These are phyloP conservation scores for Hippopotamyrus pictus DNA, from an alignment of 2,797 vertebrate species.

Conservation along the genomic window DNA sequence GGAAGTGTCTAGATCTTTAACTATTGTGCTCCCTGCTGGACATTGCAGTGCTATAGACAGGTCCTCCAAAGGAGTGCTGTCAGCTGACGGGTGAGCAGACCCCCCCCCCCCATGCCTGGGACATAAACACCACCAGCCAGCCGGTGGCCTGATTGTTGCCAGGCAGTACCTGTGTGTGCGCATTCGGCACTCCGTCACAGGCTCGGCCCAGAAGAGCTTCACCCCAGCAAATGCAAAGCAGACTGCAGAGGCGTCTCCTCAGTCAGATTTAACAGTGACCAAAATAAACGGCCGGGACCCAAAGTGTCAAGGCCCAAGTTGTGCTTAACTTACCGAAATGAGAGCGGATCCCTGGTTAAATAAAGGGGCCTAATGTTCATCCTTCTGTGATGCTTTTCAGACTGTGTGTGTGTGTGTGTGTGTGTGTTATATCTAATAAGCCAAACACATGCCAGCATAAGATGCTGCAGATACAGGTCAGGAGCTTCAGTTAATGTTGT, in stretches of 20 bases:
- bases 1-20: neutral
- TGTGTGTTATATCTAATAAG: too few species aligned
- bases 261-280: slow-evolving; percentile 28
- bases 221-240: slow-evolving; percentile 21
- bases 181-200: neutral
- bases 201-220: neutral
- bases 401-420: neutral
- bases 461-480: neutral
- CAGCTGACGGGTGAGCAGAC: neutral
- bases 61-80: neutral
- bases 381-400: neutral
- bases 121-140: neutral
- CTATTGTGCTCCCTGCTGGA: neutral
- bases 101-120: neutral
- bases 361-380: neutral
- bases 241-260: slow-evolving; percentile 24
- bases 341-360: neutral
- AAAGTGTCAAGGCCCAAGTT: neutral
- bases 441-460: neutral
- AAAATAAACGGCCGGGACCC: slow-evolving; percentile 24
- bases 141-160: neutral
- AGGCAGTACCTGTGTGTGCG: neutral
- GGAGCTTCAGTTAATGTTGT: neutral
- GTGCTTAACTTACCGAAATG: neutral
- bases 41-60: neutral